Percentiles rank a stretch among this genome's conserved stretches.
These are phyloP conservation scores for Halichoeres trimaculatus DNA, from an alignment of 2,113 vertebrate species.

Conservation along the genomic window DNA sequence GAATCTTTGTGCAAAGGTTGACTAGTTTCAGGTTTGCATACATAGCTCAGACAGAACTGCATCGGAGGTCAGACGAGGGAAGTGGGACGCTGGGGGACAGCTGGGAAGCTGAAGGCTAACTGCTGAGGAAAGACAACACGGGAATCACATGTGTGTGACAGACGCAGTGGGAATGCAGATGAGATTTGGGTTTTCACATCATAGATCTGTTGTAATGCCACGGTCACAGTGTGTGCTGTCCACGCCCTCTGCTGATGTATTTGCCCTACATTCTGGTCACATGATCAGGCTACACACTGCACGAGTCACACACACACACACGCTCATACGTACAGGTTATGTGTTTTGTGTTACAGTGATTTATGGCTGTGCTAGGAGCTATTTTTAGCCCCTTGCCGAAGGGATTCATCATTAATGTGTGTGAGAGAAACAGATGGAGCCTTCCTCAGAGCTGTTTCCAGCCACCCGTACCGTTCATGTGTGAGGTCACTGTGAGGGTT, in stretches of 20 bases:
- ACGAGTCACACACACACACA: constrained; percentile 14
- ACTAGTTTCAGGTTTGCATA: constrained; percentile 27
- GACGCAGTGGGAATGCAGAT: constrained; percentile 31
- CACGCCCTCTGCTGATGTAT: constrained; percentile 25
- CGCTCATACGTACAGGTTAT: constrained; percentile 26
- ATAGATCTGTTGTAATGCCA: constrained; percentile 36
- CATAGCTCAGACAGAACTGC: constrained; percentile 28
- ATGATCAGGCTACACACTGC: constrained; percentile 26
- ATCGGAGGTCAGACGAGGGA: constrained; percentile 61
- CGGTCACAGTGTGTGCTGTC: constrained; percentile 23
- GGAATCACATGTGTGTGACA: constrained; percentile 61
- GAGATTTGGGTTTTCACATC: constrained; percentile 26
- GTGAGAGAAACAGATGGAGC: constrained; percentile 58
- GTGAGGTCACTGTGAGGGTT: constrained; percentile 12
- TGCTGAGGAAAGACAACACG: constrained; percentile 27
- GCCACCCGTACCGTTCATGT: constrained; percentile 17
- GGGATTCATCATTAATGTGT: constrained; percentile 38
- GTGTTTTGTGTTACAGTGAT: constrained; percentile 63
- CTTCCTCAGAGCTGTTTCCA: constrained; percentile 11
- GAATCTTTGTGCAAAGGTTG: constrained; percentile 9
- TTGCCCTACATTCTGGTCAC: constrained; percentile 61
- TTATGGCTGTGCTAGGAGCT: constrained; percentile 58
- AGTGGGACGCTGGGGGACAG: constrained; percentile 66
- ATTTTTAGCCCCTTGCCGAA: constrained; percentile 63
- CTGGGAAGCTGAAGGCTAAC: constrained; percentile 48